Base-by-base conservation (phyloP, 2,888 invertebrate genomes). In the Leuctra nigra region DNA sequence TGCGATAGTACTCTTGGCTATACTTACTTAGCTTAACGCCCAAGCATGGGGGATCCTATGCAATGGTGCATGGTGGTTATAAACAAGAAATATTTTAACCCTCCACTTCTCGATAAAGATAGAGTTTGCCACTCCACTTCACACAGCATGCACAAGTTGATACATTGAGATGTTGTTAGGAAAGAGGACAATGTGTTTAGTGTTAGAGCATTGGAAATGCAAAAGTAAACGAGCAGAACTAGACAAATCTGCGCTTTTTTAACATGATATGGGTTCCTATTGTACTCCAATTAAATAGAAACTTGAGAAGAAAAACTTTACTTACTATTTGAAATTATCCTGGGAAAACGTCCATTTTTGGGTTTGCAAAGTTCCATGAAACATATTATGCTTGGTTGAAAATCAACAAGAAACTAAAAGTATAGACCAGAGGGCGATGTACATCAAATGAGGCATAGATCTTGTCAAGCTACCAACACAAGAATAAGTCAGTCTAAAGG, bases 31-130 rank as follows among this genome's bases (percentile, higher is more conserved):
- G n/a, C n/a, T n/a, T 60, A 50, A 35, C 20, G 50, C 50, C 50
- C 33, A 61, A 47, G 54, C 55, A 58, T 59, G 47, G 57, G 55
- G 59, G 48, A 81, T 82, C 82, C 82, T 82, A 82, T 80, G 80
- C 78, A 80, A 80, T 80, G 81, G 79, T 79, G 80, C 80, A 83
- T 63, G 63, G 61, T 62, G 59, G 54, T 63, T 61, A 62, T 61
- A 63, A 63, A 63, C 61, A 63, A 63, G 63, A 63, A 63, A 50
- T 61, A 61, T 61, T 63, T 61, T 61, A 60, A 60, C 57, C 55
- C 50, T n/a, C 33, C n/a, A 50, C 16, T 24, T 9, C 9, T 33
- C 25, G 13, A n/a, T n/a, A 6, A 29, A 29, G 11, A 29, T 29
- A 29, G 6, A 25, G 13, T 2, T 52, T 13, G 20, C 14, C 11